A percentile compares a stretch with the other conserved stretches of the same genome.
Conservation (phyloP, 2,797 vertebrate species). For the Tenualosa ilisha region DNA sequence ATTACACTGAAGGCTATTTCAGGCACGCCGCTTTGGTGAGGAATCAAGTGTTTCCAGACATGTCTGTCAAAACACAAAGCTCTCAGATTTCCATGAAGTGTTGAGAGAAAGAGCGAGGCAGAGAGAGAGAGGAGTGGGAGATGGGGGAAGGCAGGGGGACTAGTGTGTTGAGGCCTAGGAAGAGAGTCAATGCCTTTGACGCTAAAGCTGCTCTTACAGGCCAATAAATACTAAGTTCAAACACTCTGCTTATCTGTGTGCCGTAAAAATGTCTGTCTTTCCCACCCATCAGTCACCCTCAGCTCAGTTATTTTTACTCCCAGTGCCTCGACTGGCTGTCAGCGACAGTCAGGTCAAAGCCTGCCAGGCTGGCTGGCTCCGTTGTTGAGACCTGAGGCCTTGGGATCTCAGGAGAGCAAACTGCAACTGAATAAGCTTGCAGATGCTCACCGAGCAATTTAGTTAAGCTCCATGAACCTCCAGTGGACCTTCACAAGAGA, state of each 20-base stretch:
- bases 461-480: background rate
- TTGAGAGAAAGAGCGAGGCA: background rate
- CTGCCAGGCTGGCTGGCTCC: background rate
- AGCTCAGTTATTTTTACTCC: background rate
- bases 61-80: constrained; percentile 22
- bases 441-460: background rate
- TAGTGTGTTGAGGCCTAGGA: background rate
- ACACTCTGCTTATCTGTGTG: constrained; percentile 9
- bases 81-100: constrained; percentile 14
- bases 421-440: constrained; percentile 10
- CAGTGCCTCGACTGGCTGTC: background rate
- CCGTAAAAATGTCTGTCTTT: background rate
- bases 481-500: background rate
- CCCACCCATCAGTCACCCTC: background rate
- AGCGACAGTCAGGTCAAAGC: background rate
- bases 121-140: background rate
- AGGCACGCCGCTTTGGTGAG: constrained; percentile 44
- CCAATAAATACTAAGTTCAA: constrained; percentile 23
- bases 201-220: background rate
- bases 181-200: constrained; percentile 6
- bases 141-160: background rate
- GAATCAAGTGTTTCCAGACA: constrained; percentile 53
- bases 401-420: background rate
- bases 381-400: background rate
- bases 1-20: constrained; percentile 55